These are phyloP conservation scores for Noctua pronuba DNA, from an alignment of 2,888 invertebrate species.

Conservation along the genomic window DNA sequence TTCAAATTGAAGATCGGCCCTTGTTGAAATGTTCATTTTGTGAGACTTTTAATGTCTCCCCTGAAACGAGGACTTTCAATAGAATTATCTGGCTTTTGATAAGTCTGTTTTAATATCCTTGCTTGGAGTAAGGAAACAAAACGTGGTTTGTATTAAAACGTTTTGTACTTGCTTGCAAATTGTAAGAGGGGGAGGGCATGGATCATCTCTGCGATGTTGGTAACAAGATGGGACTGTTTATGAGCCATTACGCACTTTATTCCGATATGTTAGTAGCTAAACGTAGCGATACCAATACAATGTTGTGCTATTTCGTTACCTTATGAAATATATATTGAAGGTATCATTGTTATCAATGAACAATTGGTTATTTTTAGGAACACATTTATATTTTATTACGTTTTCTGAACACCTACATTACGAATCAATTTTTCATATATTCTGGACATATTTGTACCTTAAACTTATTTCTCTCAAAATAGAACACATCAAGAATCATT, in stretches of 20 bases:
- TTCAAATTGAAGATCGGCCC: constrained; percentile 59
- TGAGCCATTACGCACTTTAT: constrained; percentile 53
- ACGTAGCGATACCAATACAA: constrained; percentile 23
- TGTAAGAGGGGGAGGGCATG: constrained; percentile 47
- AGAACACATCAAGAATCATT: not conserved
- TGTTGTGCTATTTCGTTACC: constrained; percentile 4
- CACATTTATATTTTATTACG: not conserved
- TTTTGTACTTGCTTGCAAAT: constrained; percentile 46
- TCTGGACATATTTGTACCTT: not conserved
- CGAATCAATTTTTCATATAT: not conserved
- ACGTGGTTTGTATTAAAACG: constrained; percentile 44
- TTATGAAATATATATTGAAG: not conserved
- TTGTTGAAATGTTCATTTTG: constrained; percentile 62
- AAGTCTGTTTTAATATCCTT: constrained; percentile 56
- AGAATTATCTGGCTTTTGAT: constrained; percentile 52
- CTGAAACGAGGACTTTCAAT: constrained; percentile 50
- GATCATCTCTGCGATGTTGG: constrained; percentile 40
- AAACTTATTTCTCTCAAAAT: not conserved
- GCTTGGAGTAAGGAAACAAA: constrained; percentile 50
- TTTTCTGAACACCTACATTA: not conserved
- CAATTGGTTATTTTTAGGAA: not conserved
- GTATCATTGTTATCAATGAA: not conserved
- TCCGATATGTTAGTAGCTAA: constrained; percentile 33
- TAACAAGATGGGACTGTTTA: constrained; percentile 51
- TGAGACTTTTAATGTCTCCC: constrained; percentile 56